phyloP scores from a whole-genome alignment of 2,888 invertebrate species.

The Tenthredo distinguenda region DNA sequence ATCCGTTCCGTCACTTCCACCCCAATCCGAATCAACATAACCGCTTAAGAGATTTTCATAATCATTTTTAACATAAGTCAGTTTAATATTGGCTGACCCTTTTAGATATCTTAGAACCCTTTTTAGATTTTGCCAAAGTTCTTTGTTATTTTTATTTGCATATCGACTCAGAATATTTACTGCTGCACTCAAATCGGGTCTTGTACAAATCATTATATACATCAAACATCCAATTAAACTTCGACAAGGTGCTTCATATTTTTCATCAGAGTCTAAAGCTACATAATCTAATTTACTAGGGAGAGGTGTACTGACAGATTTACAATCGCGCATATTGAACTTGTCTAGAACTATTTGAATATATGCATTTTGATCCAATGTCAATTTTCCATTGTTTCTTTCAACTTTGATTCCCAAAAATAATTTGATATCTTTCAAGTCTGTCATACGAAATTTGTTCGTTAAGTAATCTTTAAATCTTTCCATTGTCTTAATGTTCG shows the following conservation, averaged over 20 bases:
- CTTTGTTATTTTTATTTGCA: constrained; percentile 37
- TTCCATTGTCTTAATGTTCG: not conserved
- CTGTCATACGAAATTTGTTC: too few relatives aligned
- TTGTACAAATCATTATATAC: constrained; percentile 52
- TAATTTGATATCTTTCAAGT: too few relatives aligned
- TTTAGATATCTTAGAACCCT: not conserved
- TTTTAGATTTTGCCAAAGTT: constrained; percentile 36
- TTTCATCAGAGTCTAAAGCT: constrained; percentile 21
- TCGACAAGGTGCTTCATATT: constrained; percentile 49
- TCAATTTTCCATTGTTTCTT: too few relatives aligned
- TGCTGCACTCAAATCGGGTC: constrained; percentile 52
- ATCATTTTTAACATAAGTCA: too few relatives aligned
- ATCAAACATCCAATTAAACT: constrained; percentile 57
- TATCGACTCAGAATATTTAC: constrained; percentile 50
- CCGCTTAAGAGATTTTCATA: too few relatives aligned
- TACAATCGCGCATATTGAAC: not conserved
- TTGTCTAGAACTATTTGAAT: not conserved
- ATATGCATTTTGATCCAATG: not conserved
- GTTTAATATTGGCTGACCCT: too few relatives aligned
- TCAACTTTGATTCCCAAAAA: too few relatives aligned
- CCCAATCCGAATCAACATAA: too few relatives aligned
- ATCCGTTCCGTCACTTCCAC: too few relatives aligned
- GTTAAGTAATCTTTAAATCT: constrained; percentile 31
- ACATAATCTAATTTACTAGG: constrained; percentile 23
- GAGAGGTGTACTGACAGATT: not conserved